Evolutionary conservation across 1,140 invertebrate genomes (phyloP), one percentile per base, ranked within the genome.

Genomic region (Campoletis sonorensis): DNA sequence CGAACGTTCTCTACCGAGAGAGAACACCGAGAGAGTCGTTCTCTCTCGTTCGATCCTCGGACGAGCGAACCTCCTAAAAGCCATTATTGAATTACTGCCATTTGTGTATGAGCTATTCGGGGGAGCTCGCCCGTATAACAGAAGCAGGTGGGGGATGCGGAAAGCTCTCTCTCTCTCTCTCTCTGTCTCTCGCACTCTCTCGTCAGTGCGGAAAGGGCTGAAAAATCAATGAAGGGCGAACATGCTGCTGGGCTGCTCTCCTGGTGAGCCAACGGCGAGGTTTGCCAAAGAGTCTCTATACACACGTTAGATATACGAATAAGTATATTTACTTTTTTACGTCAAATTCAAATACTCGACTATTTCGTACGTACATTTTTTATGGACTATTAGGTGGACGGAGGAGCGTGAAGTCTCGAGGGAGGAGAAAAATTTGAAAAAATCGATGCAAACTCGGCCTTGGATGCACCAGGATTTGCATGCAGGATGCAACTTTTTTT

Each of bases 191-290:
- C n/a, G n/a, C n/a, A n/a, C n/a, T n/a, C n/a, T n/a, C n/a, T 64
- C 61, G 61, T 26, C n/a, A 64, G 61, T 23, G 61, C 61, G 61
- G 70, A 45, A 70, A 72, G 70, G 70, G 70, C 70, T 72, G 70
- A 45, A 72, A 72, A 72, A 72, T 72, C 70, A 72, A 72, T 72
- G 70, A 72, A 72, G 37, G 70, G 70, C 37, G 70, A 45, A 45
- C 61, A 4, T 10, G 40, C 40, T 45, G 40, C 40, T 45, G 40
- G 40, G 37, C 37, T 64, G 70, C 33, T 45, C 33, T 45, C 18
- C 37, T 45, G 70, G 70, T 21, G 37, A 49, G 70, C 33, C 70
- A n/a, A 40, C 70, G 45, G 61, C 23, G 33, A 40, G 70, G 3
- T 13, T 8, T 2, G n/a, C n/a, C n/a, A 72, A 72, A 72, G 70